These are phyloP conservation scores for Peromyscus nudipes DNA, from an alignment of 2,797 vertebrate genomes.

Conservation along the genomic window DNA sequence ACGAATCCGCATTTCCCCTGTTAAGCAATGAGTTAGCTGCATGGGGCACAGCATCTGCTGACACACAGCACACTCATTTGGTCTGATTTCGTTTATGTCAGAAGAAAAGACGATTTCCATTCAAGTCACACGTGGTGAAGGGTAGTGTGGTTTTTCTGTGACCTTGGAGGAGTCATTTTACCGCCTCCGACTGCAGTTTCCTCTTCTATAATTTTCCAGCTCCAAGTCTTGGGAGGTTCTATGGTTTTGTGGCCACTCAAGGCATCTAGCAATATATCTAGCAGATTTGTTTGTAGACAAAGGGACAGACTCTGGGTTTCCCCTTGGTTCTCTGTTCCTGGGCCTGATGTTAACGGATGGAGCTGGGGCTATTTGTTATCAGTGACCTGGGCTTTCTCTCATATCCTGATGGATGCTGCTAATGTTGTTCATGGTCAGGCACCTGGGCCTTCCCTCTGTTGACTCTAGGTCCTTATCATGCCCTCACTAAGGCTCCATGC, in stretches of 20 bases:
- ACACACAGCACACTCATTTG: slow-evolving; percentile 71
- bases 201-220: slow-evolving; percentile 75
- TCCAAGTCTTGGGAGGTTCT: slow-evolving; percentile 1
- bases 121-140: slow-evolving; percentile 75
- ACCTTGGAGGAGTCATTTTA: slow-evolving; percentile 73
- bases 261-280: neutral
- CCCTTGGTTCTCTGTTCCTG: slow-evolving; percentile 23
- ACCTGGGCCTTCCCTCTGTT: neutral
- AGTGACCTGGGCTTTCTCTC: neutral
- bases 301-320: neutral
- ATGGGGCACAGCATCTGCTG: slow-evolving; percentile 78
- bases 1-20: slow-evolving; percentile 80
- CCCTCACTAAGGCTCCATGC: neutral
- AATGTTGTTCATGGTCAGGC: neutral
- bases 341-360: neutral
- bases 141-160: slow-evolving; percentile 69
- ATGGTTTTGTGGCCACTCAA: neutral
- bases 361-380: neutral
- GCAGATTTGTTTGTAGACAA: slow-evolving; percentile 1
- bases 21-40: slow-evolving; percentile 76
- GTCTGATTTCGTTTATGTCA: slow-evolving; percentile 69
- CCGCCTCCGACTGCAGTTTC: slow-evolving; percentile 50
- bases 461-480: neutral
- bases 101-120: slow-evolving; percentile 79
- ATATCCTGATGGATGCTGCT: neutral